These are phyloP conservation scores for Cochlearius cochlearius DNA, from an alignment of 2,113 vertebrate species.

Conservation along the genomic window DNA sequence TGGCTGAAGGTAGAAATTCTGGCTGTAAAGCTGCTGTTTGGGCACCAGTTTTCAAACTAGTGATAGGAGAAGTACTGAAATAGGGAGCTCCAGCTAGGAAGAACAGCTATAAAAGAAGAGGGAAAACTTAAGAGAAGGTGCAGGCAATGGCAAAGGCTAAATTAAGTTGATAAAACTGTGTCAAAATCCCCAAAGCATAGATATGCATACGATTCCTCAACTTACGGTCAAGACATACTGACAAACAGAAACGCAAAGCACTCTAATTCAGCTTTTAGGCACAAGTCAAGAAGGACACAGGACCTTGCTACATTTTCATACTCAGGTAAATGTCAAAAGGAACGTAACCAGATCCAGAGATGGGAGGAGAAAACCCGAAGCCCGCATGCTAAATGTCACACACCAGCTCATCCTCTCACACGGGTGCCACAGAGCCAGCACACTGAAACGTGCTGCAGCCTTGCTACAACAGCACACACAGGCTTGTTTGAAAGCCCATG, in stretches of 20 bases:
- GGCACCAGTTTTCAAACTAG: not conserved
- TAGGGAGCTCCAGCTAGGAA: not conserved
- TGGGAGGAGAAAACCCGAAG: not conserved
- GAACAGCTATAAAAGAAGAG: not conserved
- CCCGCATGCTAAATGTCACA: conserved; percentile 39
- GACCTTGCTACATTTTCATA: not conserved
- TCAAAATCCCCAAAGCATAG: not conserved
- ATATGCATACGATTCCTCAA: not conserved
- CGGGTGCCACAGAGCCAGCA: not conserved
- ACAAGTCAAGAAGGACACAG: not conserved
- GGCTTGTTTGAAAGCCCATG: not conserved
- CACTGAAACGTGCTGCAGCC: not conserved
- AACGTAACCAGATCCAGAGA: conserved; percentile 37
- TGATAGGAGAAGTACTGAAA: not conserved
- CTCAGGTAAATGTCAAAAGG: conserved; percentile 50
- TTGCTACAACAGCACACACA: rapidly evolving
- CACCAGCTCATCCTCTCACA: not conserved
- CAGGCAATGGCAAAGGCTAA: not conserved
- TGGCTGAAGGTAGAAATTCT: not conserved
- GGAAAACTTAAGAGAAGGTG: not conserved
- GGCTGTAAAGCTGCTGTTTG: not conserved
- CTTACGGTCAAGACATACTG: not conserved
- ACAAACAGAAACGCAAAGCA: not conserved
- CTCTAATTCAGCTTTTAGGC: not conserved
- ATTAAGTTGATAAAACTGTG: not conserved